phyloP scores from a whole-genome alignment of 2,797 vertebrate species.

The Nasua narica region DNA sequence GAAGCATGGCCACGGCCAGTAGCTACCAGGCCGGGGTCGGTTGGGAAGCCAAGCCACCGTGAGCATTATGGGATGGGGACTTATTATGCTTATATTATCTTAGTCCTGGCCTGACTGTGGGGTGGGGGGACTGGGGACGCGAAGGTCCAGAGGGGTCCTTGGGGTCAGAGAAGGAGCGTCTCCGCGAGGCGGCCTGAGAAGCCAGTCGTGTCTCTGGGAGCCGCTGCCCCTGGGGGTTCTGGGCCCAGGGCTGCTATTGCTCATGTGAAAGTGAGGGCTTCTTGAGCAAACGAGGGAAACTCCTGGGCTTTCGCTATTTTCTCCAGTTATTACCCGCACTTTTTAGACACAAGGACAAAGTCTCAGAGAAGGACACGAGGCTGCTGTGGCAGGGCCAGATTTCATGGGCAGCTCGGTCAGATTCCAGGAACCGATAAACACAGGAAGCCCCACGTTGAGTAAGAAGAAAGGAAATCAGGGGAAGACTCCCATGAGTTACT shows the following conservation, averaged over 20 bases:
- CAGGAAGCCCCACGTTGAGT: neutral
- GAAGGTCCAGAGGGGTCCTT: fast-evolving
- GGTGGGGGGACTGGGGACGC: neutral
- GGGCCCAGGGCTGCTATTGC: neutral
- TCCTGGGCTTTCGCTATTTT: neutral
- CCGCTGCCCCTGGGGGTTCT: neutral
- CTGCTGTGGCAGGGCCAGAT: neutral
- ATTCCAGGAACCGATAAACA: neutral
- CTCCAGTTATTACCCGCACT: too few relatives aligned
- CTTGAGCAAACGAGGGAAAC: neutral
- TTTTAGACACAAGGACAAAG: neutral
- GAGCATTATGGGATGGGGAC: neutral
- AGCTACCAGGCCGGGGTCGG: too few relatives aligned
- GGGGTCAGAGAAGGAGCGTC: neutral
- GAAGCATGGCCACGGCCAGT: neutral
- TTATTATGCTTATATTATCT: neutral
- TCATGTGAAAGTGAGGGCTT: neutral
- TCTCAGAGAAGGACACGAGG: neutral
- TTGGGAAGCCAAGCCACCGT: neutral
- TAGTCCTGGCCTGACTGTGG: neutral
- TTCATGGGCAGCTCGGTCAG: neutral
- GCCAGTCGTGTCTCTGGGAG: fast-evolving
- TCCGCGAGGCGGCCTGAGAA: neutral
- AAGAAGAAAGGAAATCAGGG: neutral
- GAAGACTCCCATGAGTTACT: fast-evolving